Evolutionary conservation across 2,888 invertebrate genomes (phyloP), one percentile per base, ranked within the genome.

Genomic region (Polylopha cassiicola): DNA sequence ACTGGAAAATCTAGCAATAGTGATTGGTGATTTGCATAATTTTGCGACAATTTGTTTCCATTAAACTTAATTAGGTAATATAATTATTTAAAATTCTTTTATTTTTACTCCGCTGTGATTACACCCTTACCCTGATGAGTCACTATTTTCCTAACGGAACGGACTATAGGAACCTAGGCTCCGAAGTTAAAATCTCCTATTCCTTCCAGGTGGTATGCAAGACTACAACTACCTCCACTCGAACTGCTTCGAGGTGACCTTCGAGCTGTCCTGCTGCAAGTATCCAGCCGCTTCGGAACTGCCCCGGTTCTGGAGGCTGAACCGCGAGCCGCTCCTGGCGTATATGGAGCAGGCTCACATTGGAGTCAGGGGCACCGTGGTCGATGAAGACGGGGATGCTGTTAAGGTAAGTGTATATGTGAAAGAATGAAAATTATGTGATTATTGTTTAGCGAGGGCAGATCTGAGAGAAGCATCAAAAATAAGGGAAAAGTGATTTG

Each of bases 221-320:
- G 99, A 99, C 79, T 99, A 95, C 86, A 99, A 99, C 85, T 99
- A 99, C 74, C 88, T 95, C 2, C 90, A 93, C 64, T 95, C 95
- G 2, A 99, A 98, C 79, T 95, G 97, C 68, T 95, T 97, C 71
- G 99, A 99, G 73, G 91, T 99, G 39, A 99, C 99, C 0, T 90
- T 99, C 59, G 99, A 99, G 72, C 76, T 99, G 58, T 95, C 96
- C 24, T 99, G 99, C 81, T 94, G 94, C 82, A 99, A 99, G 79
- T 99, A 90, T 73, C 99, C 99, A 0, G 46, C 62, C 0, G 91
- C 93, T 0, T 73, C 74, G 0, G 86, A 88, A n/a, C 74, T 99
- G 58, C 87, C 91, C 0, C 65, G 75, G 2, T 94, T 93, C 79
- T 99, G 99, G 99, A 67, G 76, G 2, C 87, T 90, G 47, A 99